A percentile compares a stretch with the other conserved stretches of the same genome.
phyloP scores from a whole-genome alignment of 1,140 invertebrate species.

The Drosophila guanche region DNA sequence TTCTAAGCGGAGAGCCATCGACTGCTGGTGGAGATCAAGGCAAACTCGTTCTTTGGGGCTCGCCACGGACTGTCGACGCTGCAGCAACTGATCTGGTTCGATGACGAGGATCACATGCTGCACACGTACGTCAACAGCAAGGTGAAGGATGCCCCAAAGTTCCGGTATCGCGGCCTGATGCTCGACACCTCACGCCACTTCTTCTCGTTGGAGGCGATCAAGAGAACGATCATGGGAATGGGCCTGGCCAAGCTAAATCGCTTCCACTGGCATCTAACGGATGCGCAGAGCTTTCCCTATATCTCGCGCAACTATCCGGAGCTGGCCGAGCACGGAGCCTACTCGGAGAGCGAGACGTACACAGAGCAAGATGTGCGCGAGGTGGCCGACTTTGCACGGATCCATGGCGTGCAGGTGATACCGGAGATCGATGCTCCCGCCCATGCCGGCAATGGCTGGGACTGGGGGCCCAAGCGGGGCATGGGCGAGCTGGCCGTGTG shows the following conservation, averaged over 20 bases:
- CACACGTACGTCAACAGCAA: slow-evolving; percentile 86
- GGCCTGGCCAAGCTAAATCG: slow-evolving; percentile 92
- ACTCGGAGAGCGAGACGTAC: slow-evolving; percentile 88
- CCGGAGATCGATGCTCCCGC: slow-evolving; percentile 92
- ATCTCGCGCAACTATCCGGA: slow-evolving; percentile 88
- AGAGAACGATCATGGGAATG: slow-evolving; percentile 90
- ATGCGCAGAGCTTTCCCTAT: slow-evolving; percentile 93
- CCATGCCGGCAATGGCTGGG: slow-evolving; percentile 92
- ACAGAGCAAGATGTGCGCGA: slow-evolving; percentile 87
- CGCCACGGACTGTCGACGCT: slow-evolving; percentile 92
- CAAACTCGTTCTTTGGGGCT: slow-evolving; percentile 90
- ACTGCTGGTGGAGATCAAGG: slow-evolving; percentile 87
- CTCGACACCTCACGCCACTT: slow-evolving; percentile 91
- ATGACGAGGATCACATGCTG: slow-evolving; percentile 86
- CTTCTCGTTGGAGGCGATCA: slow-evolving; percentile 88
- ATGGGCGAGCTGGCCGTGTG: slow-evolving; percentile 89
- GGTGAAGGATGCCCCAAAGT: slow-evolving; percentile 86
- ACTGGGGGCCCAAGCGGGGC: slow-evolving; percentile 88
- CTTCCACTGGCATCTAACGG: slow-evolving; percentile 94
- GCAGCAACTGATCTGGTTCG: slow-evolving; percentile 91
- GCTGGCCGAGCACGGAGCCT: slow-evolving; percentile 90
- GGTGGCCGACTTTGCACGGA: slow-evolving; percentile 87
- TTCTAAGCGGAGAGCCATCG: slow-evolving; percentile 82
- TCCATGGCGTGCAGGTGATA: slow-evolving; percentile 87
- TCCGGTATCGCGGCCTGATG: slow-evolving; percentile 88